Conservation (phyloP, 1,140 invertebrate genomes). For the Pogonomyrmex barbatus region DNA sequence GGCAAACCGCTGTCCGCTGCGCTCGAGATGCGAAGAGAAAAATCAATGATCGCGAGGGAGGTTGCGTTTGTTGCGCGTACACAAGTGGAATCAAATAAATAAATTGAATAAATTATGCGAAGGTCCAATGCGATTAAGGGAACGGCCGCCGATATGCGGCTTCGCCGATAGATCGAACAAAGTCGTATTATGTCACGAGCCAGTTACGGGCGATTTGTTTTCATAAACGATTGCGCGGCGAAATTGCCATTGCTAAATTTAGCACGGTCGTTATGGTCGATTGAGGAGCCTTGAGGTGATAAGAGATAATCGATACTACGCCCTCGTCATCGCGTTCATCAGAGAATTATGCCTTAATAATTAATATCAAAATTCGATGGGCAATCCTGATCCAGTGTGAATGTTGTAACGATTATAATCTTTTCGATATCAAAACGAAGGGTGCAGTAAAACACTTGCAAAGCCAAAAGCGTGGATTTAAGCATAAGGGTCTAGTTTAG, state of each 20-base stretch:
- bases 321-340: neutral
- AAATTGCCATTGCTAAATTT: slow-evolving; percentile 32
- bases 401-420: neutral
- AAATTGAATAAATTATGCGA: slow-evolving; percentile 76
- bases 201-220: slow-evolving; percentile 62
- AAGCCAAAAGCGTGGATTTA: slow-evolving; percentile 43
- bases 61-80: slow-evolving; percentile 44
- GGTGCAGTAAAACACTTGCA: slow-evolving; percentile 27
- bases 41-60: slow-evolving; percentile 50
- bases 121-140: slow-evolving; percentile 80
- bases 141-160: slow-evolving; percentile 71
- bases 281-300: slow-evolving; percentile 30
- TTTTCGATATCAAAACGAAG: neutral
- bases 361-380: neutral
- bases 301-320: slow-evolving; percentile 37
- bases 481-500: neutral
- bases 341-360: neutral
- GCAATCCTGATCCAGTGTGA: neutral
- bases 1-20: neutral
- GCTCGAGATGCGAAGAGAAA: neutral
- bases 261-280: slow-evolving; percentile 7
- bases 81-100: slow-evolving; percentile 74
- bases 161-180: slow-evolving; percentile 58
- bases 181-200: slow-evolving; percentile 70
- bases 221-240: slow-evolving; percentile 5